A percentile compares a stretch with the other conserved stretches of the same genome.
phyloP scores from a whole-genome alignment of 1,140 invertebrate genomes.

The Rhizoglyphus robini region DNA sequence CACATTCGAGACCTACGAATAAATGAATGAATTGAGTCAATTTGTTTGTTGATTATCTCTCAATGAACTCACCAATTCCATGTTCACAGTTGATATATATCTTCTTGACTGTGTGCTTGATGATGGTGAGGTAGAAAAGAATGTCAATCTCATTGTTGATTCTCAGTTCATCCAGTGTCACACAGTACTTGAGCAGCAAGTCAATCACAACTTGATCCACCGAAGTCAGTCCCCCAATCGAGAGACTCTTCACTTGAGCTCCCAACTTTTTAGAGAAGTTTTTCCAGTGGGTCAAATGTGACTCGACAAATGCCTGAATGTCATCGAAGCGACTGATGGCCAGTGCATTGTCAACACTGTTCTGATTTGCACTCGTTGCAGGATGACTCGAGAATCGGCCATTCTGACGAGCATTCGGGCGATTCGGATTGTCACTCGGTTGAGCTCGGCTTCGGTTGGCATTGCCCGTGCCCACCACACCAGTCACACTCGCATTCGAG shows the following conservation, averaged over 20 bases:
- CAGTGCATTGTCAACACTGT: neutral
- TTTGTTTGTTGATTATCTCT: too few relatives aligned
- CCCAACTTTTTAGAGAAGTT: constrained; percentile 10
- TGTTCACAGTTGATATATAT: constrained; percentile 19
- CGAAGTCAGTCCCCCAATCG: constrained; percentile 7
- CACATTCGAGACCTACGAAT: constrained; percentile 11
- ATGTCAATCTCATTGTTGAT: constrained; percentile 20
- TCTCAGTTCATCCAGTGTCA: constrained; percentile 5
- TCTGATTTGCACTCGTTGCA: neutral
- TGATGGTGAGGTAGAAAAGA: constrained; percentile 11
- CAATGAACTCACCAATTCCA: constrained; percentile 17
- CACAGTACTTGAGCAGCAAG: constrained; percentile 10
- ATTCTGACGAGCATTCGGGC: too few relatives aligned
- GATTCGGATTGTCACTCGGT: neutral
- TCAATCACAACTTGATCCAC: constrained; percentile 13
- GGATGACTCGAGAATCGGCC: too few relatives aligned
- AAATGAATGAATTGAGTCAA: neutral
- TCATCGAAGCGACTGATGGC: neutral
- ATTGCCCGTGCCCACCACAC: neutral
- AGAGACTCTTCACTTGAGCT: neutral
- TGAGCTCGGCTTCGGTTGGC: neutral
- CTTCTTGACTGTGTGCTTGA: constrained; percentile 13
- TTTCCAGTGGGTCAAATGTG: constrained; percentile 14
- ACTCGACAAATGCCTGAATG: constrained; percentile 4
- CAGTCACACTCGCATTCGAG: neutral